A percentile compares a stretch with the other conserved stretches of the same genome.
Conservation (phyloP, 2,888 invertebrate species). For the Drosophila sordidula region DNA sequence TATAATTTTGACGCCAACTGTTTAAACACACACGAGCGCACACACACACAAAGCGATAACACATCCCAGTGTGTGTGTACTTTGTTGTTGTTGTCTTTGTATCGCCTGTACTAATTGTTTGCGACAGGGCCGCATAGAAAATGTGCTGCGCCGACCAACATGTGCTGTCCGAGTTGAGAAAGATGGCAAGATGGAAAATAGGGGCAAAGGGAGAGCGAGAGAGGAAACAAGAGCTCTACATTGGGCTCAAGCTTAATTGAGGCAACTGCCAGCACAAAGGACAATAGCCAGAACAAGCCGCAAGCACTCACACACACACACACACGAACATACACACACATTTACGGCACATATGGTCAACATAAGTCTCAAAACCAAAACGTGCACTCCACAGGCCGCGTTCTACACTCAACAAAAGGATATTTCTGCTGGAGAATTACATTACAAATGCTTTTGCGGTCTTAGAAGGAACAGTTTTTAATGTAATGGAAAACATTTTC, state of each 20-base stretch:
- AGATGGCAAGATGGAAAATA: neutral
- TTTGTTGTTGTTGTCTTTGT: constrained; percentile 44
- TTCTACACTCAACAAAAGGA: constrained; percentile 37
- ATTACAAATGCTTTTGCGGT: neutral
- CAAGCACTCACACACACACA: constrained; percentile 15
- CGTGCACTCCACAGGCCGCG: constrained; percentile 24
- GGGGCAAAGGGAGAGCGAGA: neutral
- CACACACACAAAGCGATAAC: constrained; percentile 42
- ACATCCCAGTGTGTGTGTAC: constrained; percentile 21
- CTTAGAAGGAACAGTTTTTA: too few relatives aligned
- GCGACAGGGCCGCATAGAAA: constrained; percentile 35
- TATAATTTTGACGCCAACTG: constrained; percentile 82
- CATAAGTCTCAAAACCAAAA: constrained; percentile 56
- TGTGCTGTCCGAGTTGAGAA: constrained; percentile 8
- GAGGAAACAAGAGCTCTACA: constrained; percentile 10
- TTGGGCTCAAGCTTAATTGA: constrained; percentile 55
- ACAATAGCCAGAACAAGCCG: constrained; percentile 65
- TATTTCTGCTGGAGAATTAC: neutral
- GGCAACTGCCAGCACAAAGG: constrained; percentile 47
- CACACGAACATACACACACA: constrained; percentile 11
- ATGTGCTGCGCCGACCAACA: constrained; percentile 44
- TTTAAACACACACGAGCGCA: constrained; percentile 67
- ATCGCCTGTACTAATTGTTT: constrained; percentile 67
- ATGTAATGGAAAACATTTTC: too few relatives aligned
- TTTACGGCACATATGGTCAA: constrained; percentile 60